A percentile compares a stretch with the other conserved stretches of the same genome.
Conservation (phyloP, 2,113 vertebrate species). For the Phycodurus eques region DNA sequence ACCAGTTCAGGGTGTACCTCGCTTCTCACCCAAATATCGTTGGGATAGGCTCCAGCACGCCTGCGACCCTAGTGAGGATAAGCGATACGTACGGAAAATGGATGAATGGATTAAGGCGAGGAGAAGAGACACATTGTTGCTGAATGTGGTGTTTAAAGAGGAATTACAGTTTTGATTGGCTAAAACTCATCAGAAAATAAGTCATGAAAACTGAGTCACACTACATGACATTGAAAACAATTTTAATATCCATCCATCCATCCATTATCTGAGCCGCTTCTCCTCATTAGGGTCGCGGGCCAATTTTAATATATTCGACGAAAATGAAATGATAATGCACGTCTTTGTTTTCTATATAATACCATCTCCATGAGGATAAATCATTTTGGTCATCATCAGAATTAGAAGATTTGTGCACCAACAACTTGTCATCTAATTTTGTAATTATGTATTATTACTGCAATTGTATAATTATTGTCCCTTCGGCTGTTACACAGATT, state of each 20-base stretch:
- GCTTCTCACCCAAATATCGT: too few species aligned
- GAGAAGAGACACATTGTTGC: neutral
- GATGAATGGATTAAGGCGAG: neutral
- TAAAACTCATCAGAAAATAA: neutral
- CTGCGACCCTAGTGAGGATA: too few species aligned
- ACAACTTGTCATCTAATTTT: slow-evolving; percentile 24
- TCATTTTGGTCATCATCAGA: neutral
- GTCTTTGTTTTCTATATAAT: too few species aligned
- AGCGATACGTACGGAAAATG: too few species aligned
- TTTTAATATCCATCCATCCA: too few species aligned
- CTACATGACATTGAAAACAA: neutral
- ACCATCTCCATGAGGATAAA: too few species aligned
- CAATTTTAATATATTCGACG: too few species aligned
- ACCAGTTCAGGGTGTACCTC: too few species aligned
- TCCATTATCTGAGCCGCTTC: too few species aligned
- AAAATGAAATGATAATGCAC: too few species aligned
- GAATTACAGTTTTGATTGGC: neutral
- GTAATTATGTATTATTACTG: slow-evolving; percentile 38
- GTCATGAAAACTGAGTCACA: neutral
- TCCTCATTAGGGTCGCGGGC: too few species aligned
- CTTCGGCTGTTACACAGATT: slow-evolving; percentile 12
- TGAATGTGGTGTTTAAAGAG: neutral
- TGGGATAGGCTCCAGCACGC: too few species aligned
- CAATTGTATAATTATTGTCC: slow-evolving; percentile 42
- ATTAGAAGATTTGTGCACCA: slow-evolving; percentile 23